phyloP scores from a whole-genome alignment of 2,797 vertebrate species.

The Melanotaenia nigrans region DNA sequence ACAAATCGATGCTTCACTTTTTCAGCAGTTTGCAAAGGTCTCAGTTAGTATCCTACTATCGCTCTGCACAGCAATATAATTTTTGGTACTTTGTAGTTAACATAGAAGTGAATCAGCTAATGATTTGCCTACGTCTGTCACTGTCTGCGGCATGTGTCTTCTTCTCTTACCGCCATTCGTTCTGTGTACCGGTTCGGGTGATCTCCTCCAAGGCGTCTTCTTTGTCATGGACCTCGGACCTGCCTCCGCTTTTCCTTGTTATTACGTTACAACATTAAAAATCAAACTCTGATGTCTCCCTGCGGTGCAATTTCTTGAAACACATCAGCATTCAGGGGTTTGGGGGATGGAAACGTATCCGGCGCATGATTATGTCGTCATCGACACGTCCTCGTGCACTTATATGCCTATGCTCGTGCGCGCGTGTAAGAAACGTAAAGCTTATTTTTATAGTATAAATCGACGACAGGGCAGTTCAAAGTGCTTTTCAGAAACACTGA shows the following conservation, averaged over 20 bases:
- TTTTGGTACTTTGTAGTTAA: not conserved
- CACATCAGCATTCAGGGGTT: conserved; percentile 79
- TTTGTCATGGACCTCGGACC: conserved; percentile 57
- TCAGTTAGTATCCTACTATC: too few relatives aligned
- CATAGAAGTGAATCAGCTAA: not conserved
- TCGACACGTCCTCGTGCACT: not conserved
- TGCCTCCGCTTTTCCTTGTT: not conserved
- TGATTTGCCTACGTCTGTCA: not conserved
- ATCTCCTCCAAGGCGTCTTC: conserved; percentile 41
- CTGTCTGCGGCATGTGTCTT: conserved; percentile 22
- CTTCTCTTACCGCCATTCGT: conserved; percentile 77
- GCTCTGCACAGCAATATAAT: not conserved
- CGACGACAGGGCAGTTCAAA: too few relatives aligned
- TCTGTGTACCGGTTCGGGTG: conserved; percentile 29
- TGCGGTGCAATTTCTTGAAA: conserved; percentile 39
- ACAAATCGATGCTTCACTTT: not conserved
- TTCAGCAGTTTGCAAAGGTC: not conserved
- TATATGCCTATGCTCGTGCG: too few relatives aligned
- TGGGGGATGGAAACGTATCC: conserved; percentile 45
- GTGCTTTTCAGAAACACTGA: too few relatives aligned
- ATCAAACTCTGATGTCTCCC: not conserved
- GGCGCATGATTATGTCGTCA: conserved; percentile 71
- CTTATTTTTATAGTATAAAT: too few relatives aligned
- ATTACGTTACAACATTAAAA: conserved; percentile 15
- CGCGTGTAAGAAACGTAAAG: too few relatives aligned